Evolutionary conservation across 2,888 invertebrate species (phyloP), one percentile per base, ranked within the genome.

Genomic region (Phortica magna): DNA sequence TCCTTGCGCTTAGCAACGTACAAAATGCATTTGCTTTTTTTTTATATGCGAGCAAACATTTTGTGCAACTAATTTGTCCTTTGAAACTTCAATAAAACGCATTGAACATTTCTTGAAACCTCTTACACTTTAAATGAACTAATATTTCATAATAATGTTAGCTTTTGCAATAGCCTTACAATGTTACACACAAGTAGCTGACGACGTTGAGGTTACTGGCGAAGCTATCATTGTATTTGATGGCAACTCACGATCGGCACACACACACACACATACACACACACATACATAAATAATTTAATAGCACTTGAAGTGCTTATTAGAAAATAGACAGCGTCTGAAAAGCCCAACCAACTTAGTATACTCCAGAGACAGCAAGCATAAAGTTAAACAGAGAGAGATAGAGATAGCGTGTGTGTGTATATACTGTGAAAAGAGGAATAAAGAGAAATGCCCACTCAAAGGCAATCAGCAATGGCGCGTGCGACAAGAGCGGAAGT

Each of bases 401-500:
- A 31, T 0, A 31, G 31, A 31, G n/a, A n/a, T n/a, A n/a, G n/a
- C n/a, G n/a, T n/a, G n/a, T 31, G 31, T 31, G 5, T 31, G 31
- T 31, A 31, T 31, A 31, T 31, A 31, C 31, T 31, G 31, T 31
- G 31, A 31, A 31, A 31, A 31, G 31, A 4, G 5, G 31, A 31
- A 31, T 31, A n/a, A 55, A 55, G 55, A 55, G 55, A 55, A 55
- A 55, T 14, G 55, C n/a, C 55, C n/a, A 17, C 31, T 31, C 31
- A 31, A 31, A n/a, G n/a, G 6, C n/a, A 17, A 7, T 17, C 17
- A 61, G 22, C 22, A 61, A 17, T 14, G 55, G 22, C 75, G 81
- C 82, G 82, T 81, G 84, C 86, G 81, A 83, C 84, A 86, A 80
- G 86, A 80, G 88, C 88, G 85, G 85, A 85, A 88, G 85, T 88